Base-by-base conservation (phyloP, 2,888 invertebrate genomes). In the Eugnorisma glareosa region DNA sequence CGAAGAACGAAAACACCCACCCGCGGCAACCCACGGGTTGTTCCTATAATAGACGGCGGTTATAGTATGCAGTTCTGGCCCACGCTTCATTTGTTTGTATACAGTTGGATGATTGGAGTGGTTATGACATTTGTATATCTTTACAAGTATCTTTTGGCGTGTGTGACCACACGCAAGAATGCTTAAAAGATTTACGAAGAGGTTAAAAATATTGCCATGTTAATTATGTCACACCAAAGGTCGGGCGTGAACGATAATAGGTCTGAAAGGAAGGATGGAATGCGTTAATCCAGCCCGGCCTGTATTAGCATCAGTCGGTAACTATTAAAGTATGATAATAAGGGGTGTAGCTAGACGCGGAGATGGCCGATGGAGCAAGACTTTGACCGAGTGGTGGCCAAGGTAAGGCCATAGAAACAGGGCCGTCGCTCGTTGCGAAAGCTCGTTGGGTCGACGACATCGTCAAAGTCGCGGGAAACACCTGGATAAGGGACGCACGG, bases 1-100 rank as follows among this genome's bases (percentile, higher is more conserved):
- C 96, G 91, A 96, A 96, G 91, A 96, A 96, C 2, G 96, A 96
- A 72, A 95, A 94, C 79, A 96, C 90, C 96, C 96, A 96, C 18
- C 96, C 96, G 43, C 95, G 91, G 75, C 96, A 96, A 3, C 96
- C 96, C 0, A 95, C 94, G n/a, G 96, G 96, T 70, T 95, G 94
- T 21, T 95, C 95, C 96, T 96, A 91, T 2, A 89, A 66, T 48
- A 66, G 81, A 73, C 18, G 21, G 5, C 67, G 18, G 48, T 37
- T 70, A 67, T 51, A n/a, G 37, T 40, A 31, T 35, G 35, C 24
- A 63, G 43, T 37, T 15, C 24, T 51, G 51, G n/a, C 77, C 80
- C 51, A 77, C 80, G 80, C 73, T 77, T 37, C 28, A 63, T 48
- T 18, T 72, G 73, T 77, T 77, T 77, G 77, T 77, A 63, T 43